Conservation (phyloP, 2,113 vertebrate species). For the Telmatochromis sp. region DNA sequence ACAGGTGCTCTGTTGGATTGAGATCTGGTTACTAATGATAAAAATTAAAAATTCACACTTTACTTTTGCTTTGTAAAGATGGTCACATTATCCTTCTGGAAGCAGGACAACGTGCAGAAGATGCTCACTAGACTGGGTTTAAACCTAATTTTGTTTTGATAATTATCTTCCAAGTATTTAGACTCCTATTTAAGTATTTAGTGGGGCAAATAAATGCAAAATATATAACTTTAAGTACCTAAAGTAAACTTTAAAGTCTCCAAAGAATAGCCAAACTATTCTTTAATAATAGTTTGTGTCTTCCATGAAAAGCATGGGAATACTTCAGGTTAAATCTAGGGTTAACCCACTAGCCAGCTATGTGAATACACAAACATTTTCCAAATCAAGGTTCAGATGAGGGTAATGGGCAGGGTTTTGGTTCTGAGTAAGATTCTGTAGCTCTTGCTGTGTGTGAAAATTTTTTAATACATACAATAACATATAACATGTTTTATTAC, state of each 20-base stretch:
- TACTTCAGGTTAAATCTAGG: background rate
- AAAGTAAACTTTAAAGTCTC: background rate
- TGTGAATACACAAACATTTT: background rate
- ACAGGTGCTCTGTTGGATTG: background rate
- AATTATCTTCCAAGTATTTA: background rate
- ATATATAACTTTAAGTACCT: background rate
- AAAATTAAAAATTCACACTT: background rate
- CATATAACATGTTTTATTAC: background rate
- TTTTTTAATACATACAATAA: rapidly evolving
- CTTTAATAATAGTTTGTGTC: background rate
- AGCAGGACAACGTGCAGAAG: background rate
- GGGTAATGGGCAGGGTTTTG: background rate
- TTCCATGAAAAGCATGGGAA: background rate
- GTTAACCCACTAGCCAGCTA: background rate
- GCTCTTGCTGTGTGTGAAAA: background rate
- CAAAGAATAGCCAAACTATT: background rate
- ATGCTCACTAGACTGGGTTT: background rate
- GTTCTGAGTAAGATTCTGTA: background rate
- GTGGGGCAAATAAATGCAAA: background rate
- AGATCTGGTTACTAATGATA: background rate
- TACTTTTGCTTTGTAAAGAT: background rate
- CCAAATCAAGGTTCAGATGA: rapidly evolving
- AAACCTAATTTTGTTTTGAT: background rate
- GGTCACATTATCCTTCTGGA: background rate
- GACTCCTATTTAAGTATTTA: background rate